Base-by-base conservation (phyloP, 2,797 vertebrate species). In the Pogonophryne albipinna region DNA sequence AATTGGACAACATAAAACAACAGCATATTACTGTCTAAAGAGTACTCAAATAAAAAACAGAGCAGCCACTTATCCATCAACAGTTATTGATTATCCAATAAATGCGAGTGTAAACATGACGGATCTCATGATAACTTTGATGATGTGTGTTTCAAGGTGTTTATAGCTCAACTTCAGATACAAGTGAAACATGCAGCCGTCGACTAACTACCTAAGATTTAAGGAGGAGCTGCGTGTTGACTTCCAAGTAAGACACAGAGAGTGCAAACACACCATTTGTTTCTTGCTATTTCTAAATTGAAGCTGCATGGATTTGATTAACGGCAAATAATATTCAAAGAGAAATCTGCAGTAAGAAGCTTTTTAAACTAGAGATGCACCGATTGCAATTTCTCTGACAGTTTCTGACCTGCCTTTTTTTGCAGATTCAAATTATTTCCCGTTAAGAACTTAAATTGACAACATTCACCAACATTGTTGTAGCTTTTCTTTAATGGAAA, bases 1-100 rank as follows among this genome's bases (percentile, higher is more conserved):
- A 87, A 93, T 85, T 86, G 83, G 57, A 23, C 80, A 71, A 84
- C 91, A 92, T 91, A 91, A 91, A 92, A 89, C 89, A 92, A 89
- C 81, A 61, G 71, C 68, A 76, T 81, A 77, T 83, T 85, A 76
- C 59, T 68, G 56, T 61, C 56, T 58, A 45, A 85, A 89, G 85
- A 59, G 82, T 76, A 69, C 80, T 91, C 71, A 74, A 79, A 80
- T 72, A 70, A 84, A 27, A 89, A 90, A 90, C 83, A 84, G 46
- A 80, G 31, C 61, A 50, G 66, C 67, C 72, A 85, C 71, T 88
- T 82, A 62, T 78, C 60, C 61, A 67, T 72, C 42, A 76, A 68
- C 44, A 27, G 49, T 74, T 91, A 84, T 85, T 87, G 85, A 87
- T 91, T 92, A 84, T 69, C 79, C 65, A 71, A 23, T 68, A 50